A percentile compares a stretch with the other conserved stretches of the same genome.
These are phyloP conservation scores for Orthosia gothica DNA, from an alignment of 2,888 invertebrate genomes.

Conservation along the genomic window DNA sequence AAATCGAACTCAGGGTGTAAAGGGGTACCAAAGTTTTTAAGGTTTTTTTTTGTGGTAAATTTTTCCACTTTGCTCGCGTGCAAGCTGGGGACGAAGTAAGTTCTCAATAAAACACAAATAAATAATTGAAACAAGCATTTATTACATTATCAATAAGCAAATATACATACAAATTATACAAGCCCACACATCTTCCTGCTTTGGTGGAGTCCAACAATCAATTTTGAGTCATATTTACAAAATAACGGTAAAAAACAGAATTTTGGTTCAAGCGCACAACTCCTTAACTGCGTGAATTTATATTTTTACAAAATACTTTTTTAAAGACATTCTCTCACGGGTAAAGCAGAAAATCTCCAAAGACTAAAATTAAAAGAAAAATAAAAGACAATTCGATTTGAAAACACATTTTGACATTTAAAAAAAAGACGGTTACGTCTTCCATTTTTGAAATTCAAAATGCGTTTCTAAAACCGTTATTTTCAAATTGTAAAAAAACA, in stretches of 20 bases:
- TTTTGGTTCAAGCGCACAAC: conserved; percentile 67
- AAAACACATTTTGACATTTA: background rate
- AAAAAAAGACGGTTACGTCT: background rate
- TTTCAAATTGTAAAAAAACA: background rate
- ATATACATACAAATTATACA: conserved; percentile 69
- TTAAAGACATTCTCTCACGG: background rate
- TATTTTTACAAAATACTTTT: conserved; percentile 62
- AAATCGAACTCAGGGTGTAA: no score
- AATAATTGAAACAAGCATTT: conserved; percentile 71
- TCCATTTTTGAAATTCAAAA: conserved; percentile 4
- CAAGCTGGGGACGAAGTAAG: no score
- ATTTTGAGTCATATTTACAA: conserved; percentile 68
- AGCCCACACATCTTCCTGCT: conserved; percentile 60
- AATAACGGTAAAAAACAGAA: conserved; percentile 62
- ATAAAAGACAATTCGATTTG: background rate
- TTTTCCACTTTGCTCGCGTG: no score
- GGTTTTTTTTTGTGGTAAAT: no score
- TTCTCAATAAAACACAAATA: conserved; percentile 36
- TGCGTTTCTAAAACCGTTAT: conserved; percentile 2
- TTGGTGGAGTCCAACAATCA: conserved; percentile 66
- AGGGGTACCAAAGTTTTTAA: no score
- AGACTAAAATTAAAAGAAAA: background rate
- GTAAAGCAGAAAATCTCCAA: conserved; percentile 23
- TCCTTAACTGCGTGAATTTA: conserved; percentile 50
- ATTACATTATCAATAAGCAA: conserved; percentile 69